Evolutionary conservation across 2,113 vertebrate genomes (phyloP).

Genomic region (Nycticebus coucang): DNA sequence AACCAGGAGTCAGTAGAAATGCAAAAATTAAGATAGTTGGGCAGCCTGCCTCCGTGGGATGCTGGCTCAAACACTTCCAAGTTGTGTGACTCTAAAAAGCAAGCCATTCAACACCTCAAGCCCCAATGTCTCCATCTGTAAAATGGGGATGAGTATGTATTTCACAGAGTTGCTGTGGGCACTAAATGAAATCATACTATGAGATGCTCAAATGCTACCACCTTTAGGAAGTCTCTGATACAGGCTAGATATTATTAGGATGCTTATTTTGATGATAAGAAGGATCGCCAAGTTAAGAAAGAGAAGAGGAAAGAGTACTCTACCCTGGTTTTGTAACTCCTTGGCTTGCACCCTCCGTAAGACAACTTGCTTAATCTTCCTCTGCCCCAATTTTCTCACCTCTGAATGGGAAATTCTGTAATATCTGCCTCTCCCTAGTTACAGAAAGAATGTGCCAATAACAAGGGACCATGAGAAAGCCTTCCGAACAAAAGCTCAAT

Average conservation of each 20-base stretch:
- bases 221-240: background rate
- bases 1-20: background rate
- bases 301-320: background rate
- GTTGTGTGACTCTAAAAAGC: background rate
- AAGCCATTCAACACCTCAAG: background rate
- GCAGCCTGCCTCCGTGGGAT: background rate
- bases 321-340: slow-evolving; percentile 13
- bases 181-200: background rate
- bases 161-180: background rate
- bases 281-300: background rate
- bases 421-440: slow-evolving; percentile 7
- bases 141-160: background rate
- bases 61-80: background rate
- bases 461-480: background rate
- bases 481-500: slow-evolving; percentile 13
- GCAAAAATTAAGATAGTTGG: background rate
- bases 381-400: slow-evolving; percentile 39
- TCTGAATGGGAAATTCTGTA: slow-evolving; percentile 64
- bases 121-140: background rate
- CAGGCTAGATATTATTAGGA: background rate
- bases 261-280: background rate
- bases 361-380: slow-evolving; percentile 62
- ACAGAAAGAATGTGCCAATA: slow-evolving; percentile 39
- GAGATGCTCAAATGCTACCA: background rate
- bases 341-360: slow-evolving; percentile 22